These are phyloP conservation scores for Euclidia mi DNA, from an alignment of 2,888 invertebrate genomes.

Conservation along the genomic window DNA sequence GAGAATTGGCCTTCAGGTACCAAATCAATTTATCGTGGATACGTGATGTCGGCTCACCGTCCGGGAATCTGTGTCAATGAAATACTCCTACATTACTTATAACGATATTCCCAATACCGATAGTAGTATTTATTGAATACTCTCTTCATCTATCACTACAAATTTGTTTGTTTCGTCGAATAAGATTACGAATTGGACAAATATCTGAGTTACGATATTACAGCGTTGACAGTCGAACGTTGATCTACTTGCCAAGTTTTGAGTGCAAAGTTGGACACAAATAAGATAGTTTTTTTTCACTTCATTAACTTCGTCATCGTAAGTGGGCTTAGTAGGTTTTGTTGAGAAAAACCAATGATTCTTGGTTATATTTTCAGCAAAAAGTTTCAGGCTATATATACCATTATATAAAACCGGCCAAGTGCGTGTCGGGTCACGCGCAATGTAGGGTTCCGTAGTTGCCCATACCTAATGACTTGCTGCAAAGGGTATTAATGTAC, in stretches of 20 bases:
- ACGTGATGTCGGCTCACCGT: conserved; percentile 68
- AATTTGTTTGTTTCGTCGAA: conserved; percentile 49
- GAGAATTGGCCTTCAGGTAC: too few relatives aligned
- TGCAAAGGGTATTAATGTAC: too few relatives aligned
- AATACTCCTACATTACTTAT: conserved; percentile 53
- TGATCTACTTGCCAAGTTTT: conserved; percentile 46
- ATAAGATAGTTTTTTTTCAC: conserved; percentile 41
- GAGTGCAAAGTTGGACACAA: conserved; percentile 43
- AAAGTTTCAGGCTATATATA: too few relatives aligned
- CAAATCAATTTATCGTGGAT: conserved; percentile 75
- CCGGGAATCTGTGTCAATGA: conserved; percentile 59
- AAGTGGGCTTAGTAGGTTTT: too few relatives aligned
- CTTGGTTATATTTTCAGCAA: too few relatives aligned
- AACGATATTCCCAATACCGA: conserved; percentile 34
- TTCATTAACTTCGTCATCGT: conserved; percentile 51
- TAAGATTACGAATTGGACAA: conserved; percentile 30
- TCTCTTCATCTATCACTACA: conserved; percentile 42
- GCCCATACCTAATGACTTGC: too few relatives aligned
- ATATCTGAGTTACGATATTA: conserved; percentile 43
- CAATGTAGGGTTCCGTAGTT: conserved; percentile 49
- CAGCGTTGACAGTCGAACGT: conserved; percentile 35
- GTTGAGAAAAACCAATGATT: too few relatives aligned
- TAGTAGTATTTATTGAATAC: conserved; percentile 47
- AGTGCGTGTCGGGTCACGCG: too few relatives aligned
- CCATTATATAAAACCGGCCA: too few relatives aligned